Base-by-base conservation (phyloP, 2,113 vertebrate species). In the Mormyrus lacerda region DNA sequence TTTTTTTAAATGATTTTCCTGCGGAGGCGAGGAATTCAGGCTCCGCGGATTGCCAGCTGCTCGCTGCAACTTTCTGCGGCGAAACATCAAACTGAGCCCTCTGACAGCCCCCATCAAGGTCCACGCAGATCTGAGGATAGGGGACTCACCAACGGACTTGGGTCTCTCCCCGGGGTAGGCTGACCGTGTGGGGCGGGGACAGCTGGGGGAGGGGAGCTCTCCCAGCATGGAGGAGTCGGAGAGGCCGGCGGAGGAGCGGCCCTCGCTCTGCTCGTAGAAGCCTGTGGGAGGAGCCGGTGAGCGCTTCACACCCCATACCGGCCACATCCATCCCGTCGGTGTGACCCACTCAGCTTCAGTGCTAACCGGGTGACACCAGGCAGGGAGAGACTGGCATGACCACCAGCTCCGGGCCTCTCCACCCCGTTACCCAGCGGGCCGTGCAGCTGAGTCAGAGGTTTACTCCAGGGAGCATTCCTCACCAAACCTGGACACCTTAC, bases 71-170 rank as follows among this genome's bases (percentile, higher is more conserved):
- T 15, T 69, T 65, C 61, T 69, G 61, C 10, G n/a, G 27, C 0
- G 27, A 69, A 1, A 11, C 27, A 69, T 69, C 61, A 69, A 15
- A 69, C 61, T 13, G n/a, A 31, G 61, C n/a, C n/a, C 61, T 31
- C 61, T 10, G 27, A 11, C 61, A 69, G 61, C 61, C 61, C 27
- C 10, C 73, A 2, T 8, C 15, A 0, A 42, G 73, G 39, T 79
- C 5, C 35, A 4, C 4, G 31, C 31, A 42, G 73, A 3, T 79
- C 35, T 42, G 73, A 8, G 13, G 35, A 19, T 19, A 5, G 35
- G 31, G 15, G 27, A 91, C 96, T 97, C 94, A 98, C 97, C 97
- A 91, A 96, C 90, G 89, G 97, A 97, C 94, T 96, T 97, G 76
- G 96, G 96, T 89, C 97, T 96, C 93, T 97, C 96, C 0, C 91